phyloP scores from a whole-genome alignment of 2,113 vertebrate genomes.

The Junco hyemalis region DNA sequence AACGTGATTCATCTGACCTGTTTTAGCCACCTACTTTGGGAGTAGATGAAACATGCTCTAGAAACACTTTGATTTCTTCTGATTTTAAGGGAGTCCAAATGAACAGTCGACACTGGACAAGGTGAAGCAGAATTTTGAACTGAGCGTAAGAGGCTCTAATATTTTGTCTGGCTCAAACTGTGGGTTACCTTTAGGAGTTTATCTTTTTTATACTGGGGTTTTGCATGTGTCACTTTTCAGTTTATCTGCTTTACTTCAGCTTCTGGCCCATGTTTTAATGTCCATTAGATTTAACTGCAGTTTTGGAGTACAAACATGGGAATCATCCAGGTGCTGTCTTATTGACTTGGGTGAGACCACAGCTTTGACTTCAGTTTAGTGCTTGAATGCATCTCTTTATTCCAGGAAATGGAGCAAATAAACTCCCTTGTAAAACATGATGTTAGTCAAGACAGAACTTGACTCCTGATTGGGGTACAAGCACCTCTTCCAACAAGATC shows the following conservation, averaged over 20 bases:
- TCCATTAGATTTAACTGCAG: background rate
- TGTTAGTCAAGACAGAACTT: background rate
- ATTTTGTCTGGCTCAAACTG: background rate
- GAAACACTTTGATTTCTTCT: background rate
- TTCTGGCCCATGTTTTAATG: background rate
- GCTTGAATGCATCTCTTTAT: background rate
- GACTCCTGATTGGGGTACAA: background rate
- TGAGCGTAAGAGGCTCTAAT: background rate
- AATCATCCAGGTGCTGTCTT: background rate
- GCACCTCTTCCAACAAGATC: background rate
- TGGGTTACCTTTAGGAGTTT: background rate
- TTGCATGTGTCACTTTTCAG: background rate
- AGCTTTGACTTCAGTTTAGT: background rate
- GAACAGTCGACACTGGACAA: background rate
- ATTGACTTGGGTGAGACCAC: background rate
- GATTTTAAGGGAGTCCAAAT: background rate
- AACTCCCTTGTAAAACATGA: background rate
- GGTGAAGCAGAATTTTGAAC: background rate
- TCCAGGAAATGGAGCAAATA: background rate
- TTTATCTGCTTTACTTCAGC: background rate
- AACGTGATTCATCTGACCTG: background rate
- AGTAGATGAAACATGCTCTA: background rate
- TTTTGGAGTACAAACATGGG: background rate
- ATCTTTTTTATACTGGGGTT: background rate
- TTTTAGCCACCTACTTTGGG: constrained; percentile 16